Base-by-base conservation (phyloP, 2,797 vertebrate genomes). In the Podarcis siculus region DNA sequence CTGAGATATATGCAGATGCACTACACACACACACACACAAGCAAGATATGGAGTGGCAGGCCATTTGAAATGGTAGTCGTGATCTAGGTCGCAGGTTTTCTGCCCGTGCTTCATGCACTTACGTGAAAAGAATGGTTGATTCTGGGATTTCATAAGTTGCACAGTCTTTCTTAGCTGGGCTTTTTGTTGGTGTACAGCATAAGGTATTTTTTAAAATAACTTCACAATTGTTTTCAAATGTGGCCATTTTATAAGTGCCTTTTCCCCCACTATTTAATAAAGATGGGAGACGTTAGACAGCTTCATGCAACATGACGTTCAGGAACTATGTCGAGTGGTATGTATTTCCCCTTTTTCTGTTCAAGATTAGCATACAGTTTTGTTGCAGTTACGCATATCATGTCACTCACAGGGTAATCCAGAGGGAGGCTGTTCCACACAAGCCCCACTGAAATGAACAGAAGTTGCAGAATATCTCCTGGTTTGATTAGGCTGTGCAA, bases 241-340 rank as follows among this genome's bases (percentile, higher is more conserved):
- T 30, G 19, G 23, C 2, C 55, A 7, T 82, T 5, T 82, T 86
- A 23, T 30, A 23, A 1, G 4, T 92, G 45, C 39, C 3, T 88
- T 64, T 83, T 93, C 5, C 89, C 19, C 94, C 79, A 12, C 2
- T 91, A 17, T 96, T 96, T 96, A 55, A 89, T 95, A 49, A 96
- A 99, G 99, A 95, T 99, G 99, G 99, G 99, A 99, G 97, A 99
- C 99, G 77, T 97, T 99, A 96, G 99, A 99, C 97, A 99, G 99
- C 97, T 99, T 99, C 98, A 99, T 99, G 99, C 99, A 99, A 95
- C 99, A 99, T 12, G 99, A 99, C 85, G 99, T 99, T 72, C 99
- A 99, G 94, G 99, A 99, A 94, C 96, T 99, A 5, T 99, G 99
- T 97, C 98, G 99, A 97, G 99, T 99, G 98, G 99, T 99, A 97